Conservation (phyloP, 2,888 invertebrate species). For the Synanthedon myopaeformis region DNA sequence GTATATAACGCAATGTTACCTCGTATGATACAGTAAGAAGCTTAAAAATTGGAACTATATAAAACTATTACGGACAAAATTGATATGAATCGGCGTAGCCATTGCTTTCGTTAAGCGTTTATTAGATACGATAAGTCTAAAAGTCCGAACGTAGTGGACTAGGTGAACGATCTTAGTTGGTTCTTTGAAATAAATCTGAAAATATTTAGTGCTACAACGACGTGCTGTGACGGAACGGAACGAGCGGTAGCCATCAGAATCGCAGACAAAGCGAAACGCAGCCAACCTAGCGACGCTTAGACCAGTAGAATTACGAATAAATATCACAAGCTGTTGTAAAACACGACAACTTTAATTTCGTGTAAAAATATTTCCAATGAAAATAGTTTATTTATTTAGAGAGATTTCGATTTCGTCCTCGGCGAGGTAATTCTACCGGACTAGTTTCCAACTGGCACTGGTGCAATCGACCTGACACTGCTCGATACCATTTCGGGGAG, state of each 20-base stretch:
- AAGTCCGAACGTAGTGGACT: constrained; percentile 41
- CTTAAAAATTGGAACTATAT: constrained; percentile 66
- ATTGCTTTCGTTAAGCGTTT: constrained; percentile 61
- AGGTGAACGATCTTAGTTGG: constrained; percentile 25
- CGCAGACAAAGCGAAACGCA: constrained; percentile 22
- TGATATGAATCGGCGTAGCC: constrained; percentile 68
- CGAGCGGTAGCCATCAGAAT: constrained; percentile 16
- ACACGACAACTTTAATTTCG: too few species aligned
- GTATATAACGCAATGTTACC: constrained; percentile 29
- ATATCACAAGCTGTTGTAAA: neutral
- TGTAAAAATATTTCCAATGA: too few species aligned
- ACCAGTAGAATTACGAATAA: constrained; percentile 12
- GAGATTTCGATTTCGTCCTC: too few species aligned
- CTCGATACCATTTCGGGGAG: constrained; percentile 60
- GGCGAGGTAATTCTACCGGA: neutral
- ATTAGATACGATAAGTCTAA: constrained; percentile 59
- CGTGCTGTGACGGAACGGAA: constrained; percentile 24
- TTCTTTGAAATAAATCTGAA: constrained; percentile 3
- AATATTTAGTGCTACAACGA: constrained; percentile 29
- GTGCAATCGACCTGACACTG: constrained; percentile 19
- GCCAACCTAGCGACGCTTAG: constrained; percentile 37
- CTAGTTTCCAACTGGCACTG: constrained; percentile 13
- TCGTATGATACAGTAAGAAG: constrained; percentile 61
- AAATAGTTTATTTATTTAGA: too few species aligned
- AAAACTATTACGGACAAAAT: constrained; percentile 67